phyloP scores from a whole-genome alignment of 1,140 invertebrate species.

The Tetramorium parvispinum region DNA sequence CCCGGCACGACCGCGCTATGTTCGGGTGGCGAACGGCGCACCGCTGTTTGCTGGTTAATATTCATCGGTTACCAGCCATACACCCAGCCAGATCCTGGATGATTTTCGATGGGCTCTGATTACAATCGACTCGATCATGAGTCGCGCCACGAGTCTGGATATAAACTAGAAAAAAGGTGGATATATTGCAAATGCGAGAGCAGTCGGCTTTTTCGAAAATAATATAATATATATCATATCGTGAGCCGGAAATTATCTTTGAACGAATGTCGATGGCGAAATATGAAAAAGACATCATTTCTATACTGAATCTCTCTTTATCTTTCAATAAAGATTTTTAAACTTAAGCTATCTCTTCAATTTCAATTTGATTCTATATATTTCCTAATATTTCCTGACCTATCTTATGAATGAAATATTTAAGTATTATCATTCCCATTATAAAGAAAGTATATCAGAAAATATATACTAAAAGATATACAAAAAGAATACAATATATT shows the following conservation, averaged over 20 bases:
- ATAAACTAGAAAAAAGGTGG: conserved; percentile 39
- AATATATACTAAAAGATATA: background rate
- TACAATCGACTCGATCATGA: conserved; percentile 81
- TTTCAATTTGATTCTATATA: background rate
- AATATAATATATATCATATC: background rate
- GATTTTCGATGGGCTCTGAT: conserved; percentile 81
- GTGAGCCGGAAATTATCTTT: background rate
- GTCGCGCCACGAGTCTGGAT: conserved; percentile 38
- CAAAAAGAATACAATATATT: background rate
- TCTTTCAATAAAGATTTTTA: background rate
- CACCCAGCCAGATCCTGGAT: conserved; percentile 75
- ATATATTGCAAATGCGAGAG: background rate
- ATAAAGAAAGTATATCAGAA: background rate
- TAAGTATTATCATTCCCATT: background rate
- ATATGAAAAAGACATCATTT: background rate
- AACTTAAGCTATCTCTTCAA: background rate
- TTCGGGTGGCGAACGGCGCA: conserved; percentile 66
- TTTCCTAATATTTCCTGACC: background rate
- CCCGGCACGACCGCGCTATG: conserved; percentile 64
- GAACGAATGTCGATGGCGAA: background rate
- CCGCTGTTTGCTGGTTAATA: conserved; percentile 85
- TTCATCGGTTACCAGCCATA: conserved; percentile 81
- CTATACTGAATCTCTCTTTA: background rate
- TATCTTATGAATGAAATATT: background rate
- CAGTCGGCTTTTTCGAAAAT: background rate